Conservation (phyloP, 2,888 invertebrate species). For the Ceratothoa steindachneri region DNA sequence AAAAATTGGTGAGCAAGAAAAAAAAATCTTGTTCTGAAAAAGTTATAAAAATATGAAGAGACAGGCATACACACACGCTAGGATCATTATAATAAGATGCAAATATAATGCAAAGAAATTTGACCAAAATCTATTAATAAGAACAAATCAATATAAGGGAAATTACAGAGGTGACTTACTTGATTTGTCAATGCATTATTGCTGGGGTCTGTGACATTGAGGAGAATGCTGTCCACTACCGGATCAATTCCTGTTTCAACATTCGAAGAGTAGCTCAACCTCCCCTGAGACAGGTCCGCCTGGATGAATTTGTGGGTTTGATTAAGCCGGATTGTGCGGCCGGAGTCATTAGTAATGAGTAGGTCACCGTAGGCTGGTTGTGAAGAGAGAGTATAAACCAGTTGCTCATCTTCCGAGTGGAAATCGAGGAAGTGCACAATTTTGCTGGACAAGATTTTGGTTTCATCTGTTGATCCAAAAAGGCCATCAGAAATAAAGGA, state of each 20-base stretch:
- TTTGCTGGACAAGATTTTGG: constrained; percentile 22
- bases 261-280: constrained; percentile 65
- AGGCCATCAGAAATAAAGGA: not conserved
- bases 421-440: constrained; percentile 34
- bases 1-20: no score
- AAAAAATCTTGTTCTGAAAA: no score
- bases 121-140: no score
- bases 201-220: constrained; percentile 39
- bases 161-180: no score
- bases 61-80: no score
- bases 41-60: no score
- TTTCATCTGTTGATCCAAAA: constrained; percentile 27
- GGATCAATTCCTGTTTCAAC: constrained; percentile 28
- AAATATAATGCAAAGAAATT: no score
- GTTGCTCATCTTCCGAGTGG: constrained; percentile 30
- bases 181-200: constrained; percentile 41
- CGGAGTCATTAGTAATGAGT: constrained; percentile 10
- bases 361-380: constrained; percentile 30
- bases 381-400: constrained; percentile 34
- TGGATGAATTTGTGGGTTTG: constrained; percentile 73
- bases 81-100: no score
- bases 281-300: constrained; percentile 75
- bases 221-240: constrained; percentile 25
- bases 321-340: constrained; percentile 21
- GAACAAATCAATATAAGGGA: no score